phyloP scores from a whole-genome alignment of 2,113 vertebrate genomes.

The Egretta garzetta region DNA sequence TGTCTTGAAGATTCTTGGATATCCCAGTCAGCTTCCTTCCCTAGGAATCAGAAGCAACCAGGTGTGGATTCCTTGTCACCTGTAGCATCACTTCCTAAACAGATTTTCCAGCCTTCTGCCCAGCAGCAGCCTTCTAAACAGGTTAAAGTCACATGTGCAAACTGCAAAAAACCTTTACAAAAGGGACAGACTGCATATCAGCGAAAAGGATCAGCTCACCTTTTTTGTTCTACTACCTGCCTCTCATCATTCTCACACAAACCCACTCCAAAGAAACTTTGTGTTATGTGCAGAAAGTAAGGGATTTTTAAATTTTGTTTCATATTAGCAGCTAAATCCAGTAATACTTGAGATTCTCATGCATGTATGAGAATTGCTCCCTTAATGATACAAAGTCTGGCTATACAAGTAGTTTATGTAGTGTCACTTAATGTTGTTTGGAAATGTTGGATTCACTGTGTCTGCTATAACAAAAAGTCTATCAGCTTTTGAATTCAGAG shows the following conservation, averaged over 20 bases:
- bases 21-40: conserved; percentile 96
- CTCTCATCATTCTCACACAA: conserved; percentile 97
- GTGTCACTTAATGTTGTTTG: not conserved
- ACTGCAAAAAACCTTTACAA: conserved; percentile 97
- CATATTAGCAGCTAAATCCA: not conserved
- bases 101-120: conserved; percentile 86
- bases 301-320: not conserved
- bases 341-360: not conserved
- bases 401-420: not conserved
- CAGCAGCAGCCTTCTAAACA: conserved; percentile 88
- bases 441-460: not conserved
- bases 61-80: conserved; percentile 92
- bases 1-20: conserved; percentile 93
- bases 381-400: not conserved
- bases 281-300: conserved; percentile 99
- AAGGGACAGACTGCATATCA: conserved; percentile 98
- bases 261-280: conserved; percentile 97
- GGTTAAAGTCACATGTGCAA: conserved; percentile 96
- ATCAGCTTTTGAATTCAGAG: not conserved
- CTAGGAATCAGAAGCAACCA: conserved; percentile 94
- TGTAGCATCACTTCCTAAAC: conserved; percentile 91
- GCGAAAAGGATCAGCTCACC: conserved; percentile 95
- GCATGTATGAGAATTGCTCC: not conserved
- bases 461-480: not conserved
- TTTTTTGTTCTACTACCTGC: conserved; percentile 96